Conservation (phyloP, 2,888 invertebrate genomes). For the Hirtodrosophila confusa region DNA sequence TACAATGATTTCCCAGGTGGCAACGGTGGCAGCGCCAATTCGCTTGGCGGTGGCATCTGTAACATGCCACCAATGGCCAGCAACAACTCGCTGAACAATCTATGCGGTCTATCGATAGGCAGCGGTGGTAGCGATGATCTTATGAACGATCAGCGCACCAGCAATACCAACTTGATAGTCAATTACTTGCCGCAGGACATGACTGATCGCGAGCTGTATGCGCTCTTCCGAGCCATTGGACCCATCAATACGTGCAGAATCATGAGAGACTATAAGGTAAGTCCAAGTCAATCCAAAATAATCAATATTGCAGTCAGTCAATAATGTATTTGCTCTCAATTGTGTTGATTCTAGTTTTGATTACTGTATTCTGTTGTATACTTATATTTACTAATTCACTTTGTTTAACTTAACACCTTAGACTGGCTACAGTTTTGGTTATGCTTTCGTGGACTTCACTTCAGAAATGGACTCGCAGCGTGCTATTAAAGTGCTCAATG, state of each 20-base stretch:
- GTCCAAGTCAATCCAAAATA: constrained; percentile 19
- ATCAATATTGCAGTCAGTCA: background rate
- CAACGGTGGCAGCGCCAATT: constrained; percentile 72
- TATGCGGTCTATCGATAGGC: constrained; percentile 70
- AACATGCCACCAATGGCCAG: constrained; percentile 78
- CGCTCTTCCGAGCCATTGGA: constrained; percentile 94
- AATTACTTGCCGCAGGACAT: constrained; percentile 98
- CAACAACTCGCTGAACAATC: constrained; percentile 73
- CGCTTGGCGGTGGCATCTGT: constrained; percentile 64
- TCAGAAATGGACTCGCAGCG: constrained; percentile 93
- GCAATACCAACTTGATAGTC: constrained; percentile 94
- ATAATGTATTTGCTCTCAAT: too few species aligned
- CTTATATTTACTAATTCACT: background rate
- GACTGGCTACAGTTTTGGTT: constrained; percentile 98
- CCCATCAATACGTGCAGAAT: constrained; percentile 95
- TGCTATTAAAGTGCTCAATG: constrained; percentile 94
- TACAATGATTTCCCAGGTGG: constrained; percentile 82
- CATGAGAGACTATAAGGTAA: constrained; percentile 94
- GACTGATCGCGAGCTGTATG: constrained; percentile 95
- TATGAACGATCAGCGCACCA: constrained; percentile 62
- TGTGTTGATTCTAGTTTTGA: too few species aligned
- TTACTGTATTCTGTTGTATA: too few species aligned
- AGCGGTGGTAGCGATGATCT: constrained; percentile 77
- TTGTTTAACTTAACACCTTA: constrained; percentile 72
- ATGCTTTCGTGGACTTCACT: constrained; percentile 96